Evolutionary conservation across 1,140 invertebrate species (phyloP), one percentile per base, ranked within the genome.

Genomic region (Drosophila orena): DNA sequence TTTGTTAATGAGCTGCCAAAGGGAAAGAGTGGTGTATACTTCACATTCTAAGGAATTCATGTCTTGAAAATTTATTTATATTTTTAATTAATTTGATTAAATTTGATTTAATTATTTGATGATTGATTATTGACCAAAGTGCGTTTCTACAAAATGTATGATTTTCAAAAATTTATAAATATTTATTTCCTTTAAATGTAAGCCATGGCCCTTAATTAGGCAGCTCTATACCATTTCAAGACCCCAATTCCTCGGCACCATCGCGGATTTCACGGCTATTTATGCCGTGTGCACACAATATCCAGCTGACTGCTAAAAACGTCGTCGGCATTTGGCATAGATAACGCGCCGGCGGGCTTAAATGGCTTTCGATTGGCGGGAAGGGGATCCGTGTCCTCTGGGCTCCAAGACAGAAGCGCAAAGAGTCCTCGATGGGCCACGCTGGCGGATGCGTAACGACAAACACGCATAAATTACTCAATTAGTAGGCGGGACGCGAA

Each of bases 401-500:
- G 58, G 15, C 40, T 52, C 37, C 24, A 46, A 64, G 61, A 10
- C 52, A 8, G 52, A 22, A 17, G 49, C 55, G 46, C 57, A 43
- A 62, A 50, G 57, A 61, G 42, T 43, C 30, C 53, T 15, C 34
- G 15, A 34, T 30, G 35, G 34, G 40, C 47, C 64, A 30, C 53
- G 70, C 59, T 62, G 77, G 69, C 81, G 77, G 77, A 84, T 79
- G 53, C 76, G 57, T 68, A 66, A 54, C 74, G 57, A 79, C 81
- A 84, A 89, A 80, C 77, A 74, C 84, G 84, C 84, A 88, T 88
- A 88, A 89, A 88, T 88, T 89, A 84, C 84, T 89, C 84, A 88
- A 88, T 88, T 88, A 88, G 79, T 66, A 79, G 84, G 71, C 84
- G 74, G 71, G 72, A 77, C 79, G 76, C 70, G 61, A 47, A 20